These are phyloP conservation scores for Malacoraja senta DNA, from an alignment of 2,797 vertebrate genomes.

Conservation along the genomic window DNA sequence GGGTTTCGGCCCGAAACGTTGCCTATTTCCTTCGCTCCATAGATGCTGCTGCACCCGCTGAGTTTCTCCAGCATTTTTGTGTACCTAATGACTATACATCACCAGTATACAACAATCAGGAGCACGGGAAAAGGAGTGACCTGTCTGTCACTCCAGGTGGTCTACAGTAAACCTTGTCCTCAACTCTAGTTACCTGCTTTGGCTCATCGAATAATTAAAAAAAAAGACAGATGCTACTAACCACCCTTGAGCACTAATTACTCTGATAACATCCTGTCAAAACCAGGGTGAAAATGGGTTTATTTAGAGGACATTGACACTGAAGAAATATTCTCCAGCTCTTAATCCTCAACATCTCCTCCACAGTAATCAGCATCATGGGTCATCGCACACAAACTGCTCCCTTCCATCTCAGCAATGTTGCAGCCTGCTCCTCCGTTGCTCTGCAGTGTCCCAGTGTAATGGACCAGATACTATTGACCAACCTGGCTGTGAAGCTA, in stretches of 20 bases:
- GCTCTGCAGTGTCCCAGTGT: background rate
- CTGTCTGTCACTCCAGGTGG: background rate
- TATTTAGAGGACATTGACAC: background rate
- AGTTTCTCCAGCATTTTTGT: no score
- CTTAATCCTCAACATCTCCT: background rate
- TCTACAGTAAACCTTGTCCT: background rate
- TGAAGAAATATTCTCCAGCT: background rate
- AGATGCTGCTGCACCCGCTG: no score
- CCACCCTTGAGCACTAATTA: background rate
- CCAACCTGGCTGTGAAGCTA: no score
- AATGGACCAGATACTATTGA: no score
- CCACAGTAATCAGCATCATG: background rate
- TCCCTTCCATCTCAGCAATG: background rate
- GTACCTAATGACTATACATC: background rate
- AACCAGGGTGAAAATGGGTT: background rate
- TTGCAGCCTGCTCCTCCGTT: background rate
- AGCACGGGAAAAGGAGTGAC: background rate
- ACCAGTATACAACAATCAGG: background rate
- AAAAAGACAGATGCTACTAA: background rate
- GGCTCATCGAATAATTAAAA: background rate
- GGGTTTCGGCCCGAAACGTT: no score
- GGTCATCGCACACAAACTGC: background rate
- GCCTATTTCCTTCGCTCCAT: no score
- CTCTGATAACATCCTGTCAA: background rate
- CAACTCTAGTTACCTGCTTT: background rate